Percentiles rank a stretch among this genome's conserved stretches.
These are phyloP conservation scores for Drosophila meridionalis DNA, from an alignment of 2,888 invertebrate genomes.

Conservation along the genomic window DNA sequence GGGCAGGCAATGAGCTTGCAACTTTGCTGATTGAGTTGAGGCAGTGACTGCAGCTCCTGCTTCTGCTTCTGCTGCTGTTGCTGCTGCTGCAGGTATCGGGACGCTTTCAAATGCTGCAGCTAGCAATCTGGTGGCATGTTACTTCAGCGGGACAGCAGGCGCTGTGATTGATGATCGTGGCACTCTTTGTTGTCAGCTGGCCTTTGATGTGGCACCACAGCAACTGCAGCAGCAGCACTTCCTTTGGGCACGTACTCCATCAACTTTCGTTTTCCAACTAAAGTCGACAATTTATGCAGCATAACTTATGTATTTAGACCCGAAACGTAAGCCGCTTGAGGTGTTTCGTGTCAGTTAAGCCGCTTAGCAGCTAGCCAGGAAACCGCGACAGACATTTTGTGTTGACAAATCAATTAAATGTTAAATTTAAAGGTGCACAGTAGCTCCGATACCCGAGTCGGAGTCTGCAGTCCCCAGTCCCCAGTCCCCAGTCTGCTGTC, in stretches of 20 bases:
- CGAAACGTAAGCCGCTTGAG: slow-evolving; percentile 46
- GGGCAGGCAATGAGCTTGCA: slow-evolving; percentile 51
- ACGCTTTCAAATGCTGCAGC: slow-evolving; percentile 36
- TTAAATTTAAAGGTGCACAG: slow-evolving; percentile 73
- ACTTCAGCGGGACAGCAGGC: slow-evolving; percentile 44
- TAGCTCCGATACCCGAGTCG: slow-evolving; percentile 46
- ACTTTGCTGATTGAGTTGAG: slow-evolving; percentile 56
- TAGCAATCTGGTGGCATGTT: slow-evolving; percentile 24
- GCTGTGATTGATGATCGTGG: slow-evolving; percentile 75
- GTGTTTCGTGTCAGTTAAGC: slow-evolving; percentile 53
- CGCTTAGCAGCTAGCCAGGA: slow-evolving; percentile 53
- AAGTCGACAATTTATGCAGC: slow-evolving; percentile 75
- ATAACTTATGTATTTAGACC: slow-evolving; percentile 68
- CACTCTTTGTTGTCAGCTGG: slow-evolving; percentile 54
- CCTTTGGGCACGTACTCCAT: slow-evolving; percentile 23
- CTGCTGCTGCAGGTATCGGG: slow-evolving; percentile 9
- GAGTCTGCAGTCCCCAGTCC: too few relatives aligned
- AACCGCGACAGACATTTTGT: slow-evolving; percentile 65
- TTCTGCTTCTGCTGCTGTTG: neutral
- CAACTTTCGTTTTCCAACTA: slow-evolving; percentile 69
- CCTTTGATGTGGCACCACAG: slow-evolving; percentile 62
- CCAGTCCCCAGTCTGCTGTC: too few relatives aligned
- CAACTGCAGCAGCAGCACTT: slow-evolving; percentile 16
- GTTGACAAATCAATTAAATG: slow-evolving; percentile 83
- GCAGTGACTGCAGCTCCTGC: slow-evolving; percentile 12